Evolutionary conservation across 1,140 invertebrate genomes (phyloP).

Genomic region (Pararge aegeria): DNA sequence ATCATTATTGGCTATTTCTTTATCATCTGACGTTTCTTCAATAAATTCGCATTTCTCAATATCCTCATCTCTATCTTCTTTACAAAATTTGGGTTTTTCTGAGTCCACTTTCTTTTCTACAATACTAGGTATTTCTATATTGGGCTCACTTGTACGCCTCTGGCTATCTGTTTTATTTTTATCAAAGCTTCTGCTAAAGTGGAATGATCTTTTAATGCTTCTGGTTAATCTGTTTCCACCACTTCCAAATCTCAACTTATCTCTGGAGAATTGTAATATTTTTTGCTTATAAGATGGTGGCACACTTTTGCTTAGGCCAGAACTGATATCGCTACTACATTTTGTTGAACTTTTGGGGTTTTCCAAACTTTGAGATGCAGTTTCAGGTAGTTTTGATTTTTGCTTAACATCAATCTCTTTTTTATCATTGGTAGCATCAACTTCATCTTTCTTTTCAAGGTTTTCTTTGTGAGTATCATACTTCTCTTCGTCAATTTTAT

Average conservation of each 20-base stretch:
- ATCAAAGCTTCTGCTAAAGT: constrained; percentile 71
- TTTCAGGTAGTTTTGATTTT: constrained; percentile 57
- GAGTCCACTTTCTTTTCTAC: constrained; percentile 32
- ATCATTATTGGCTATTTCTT: constrained; percentile 66
- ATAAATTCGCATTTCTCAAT: constrained; percentile 67
- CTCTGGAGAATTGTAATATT: constrained; percentile 72
- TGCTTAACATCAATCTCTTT: constrained; percentile 50
- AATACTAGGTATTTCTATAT: constrained; percentile 52
- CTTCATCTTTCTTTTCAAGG: constrained; percentile 43
- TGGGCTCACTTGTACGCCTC: constrained; percentile 72
- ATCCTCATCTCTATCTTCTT: constrained; percentile 70
- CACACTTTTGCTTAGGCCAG: constrained; percentile 75
- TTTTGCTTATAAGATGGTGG: constrained; percentile 78
- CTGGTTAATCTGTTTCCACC: constrained; percentile 71
- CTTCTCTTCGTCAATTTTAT: constrained; percentile 71
- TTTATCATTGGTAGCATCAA: constrained; percentile 35
- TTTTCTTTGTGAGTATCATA: constrained; percentile 46
- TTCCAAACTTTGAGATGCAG: constrained; percentile 69
- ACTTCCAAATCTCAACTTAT: constrained; percentile 73
- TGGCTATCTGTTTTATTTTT: constrained; percentile 65
- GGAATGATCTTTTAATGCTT: constrained; percentile 75
- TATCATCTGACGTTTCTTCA: constrained; percentile 63
- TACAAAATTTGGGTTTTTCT: constrained; percentile 54
- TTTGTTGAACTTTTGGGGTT: constrained; percentile 72
- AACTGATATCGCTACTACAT: constrained; percentile 67